Base-by-base conservation (phyloP, 2,888 invertebrate species). In the Palloptera scutellata region DNA sequence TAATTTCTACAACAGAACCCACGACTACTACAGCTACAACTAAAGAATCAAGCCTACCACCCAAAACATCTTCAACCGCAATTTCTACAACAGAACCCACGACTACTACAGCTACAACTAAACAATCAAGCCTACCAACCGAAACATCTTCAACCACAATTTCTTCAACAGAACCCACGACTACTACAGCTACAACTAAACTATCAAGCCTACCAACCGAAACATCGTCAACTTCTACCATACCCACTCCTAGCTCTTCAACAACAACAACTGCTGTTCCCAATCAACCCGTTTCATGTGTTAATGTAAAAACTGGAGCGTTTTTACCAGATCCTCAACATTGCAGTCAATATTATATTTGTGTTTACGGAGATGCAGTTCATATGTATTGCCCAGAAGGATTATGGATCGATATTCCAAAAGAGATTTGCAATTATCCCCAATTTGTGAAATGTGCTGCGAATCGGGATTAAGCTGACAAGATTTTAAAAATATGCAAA, bases 311-410 rank as follows among this genome's bases (percentile, higher is more conserved):
- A 12, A 58, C 63, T 48, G 67, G 65, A 3, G 42, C 60, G 19
- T 66, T 66, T 19, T 30, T 69, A 1, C 58, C 48, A 3, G 60
- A 69, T 55, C 63, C 66, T 8, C 17, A 30, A n/a, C 55, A 69
- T 30, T 69, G 69, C 42, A 63, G 53, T 15, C 52, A 45, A 43
- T 69, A 63, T 51, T 69, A 69, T 61, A 66, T 69, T 52, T 69
- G 69, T 40, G 57, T 40, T 11, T 30, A 52, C 30, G 66, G 69
- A 11, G 42, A 13, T 0, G 57, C 64, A 1, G 15, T 60, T 12
- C 12, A 41, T 15, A 66, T 69, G 64, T 57, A 55, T 57, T 69
- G 69, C 40, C 64, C 66, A 15, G n/a, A 20, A 11, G 53, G 62
- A n/a, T 48, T 66, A 55, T 69, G 66, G 63, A 66, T 69, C 45